A percentile compares a stretch with the other conserved stretches of the same genome.
Conservation (phyloP, 2,888 invertebrate genomes). For the Autographa pulchrina region DNA sequence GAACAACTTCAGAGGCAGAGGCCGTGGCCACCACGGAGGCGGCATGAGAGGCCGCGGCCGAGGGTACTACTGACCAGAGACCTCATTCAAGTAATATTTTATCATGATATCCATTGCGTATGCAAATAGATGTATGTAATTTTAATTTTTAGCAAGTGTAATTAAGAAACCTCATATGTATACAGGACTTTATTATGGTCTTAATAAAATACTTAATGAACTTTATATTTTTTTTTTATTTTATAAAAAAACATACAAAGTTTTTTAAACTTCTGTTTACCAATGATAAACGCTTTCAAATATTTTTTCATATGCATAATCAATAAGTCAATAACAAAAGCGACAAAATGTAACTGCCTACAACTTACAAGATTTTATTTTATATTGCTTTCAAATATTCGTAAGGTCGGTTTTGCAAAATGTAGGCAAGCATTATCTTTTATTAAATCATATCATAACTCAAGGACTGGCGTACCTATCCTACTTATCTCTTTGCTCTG, state of each 20-base stretch:
- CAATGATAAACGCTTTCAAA: not conserved
- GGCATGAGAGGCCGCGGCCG: slow-evolving; percentile 73
- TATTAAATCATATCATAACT: too few relatives aligned
- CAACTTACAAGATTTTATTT: too few relatives aligned
- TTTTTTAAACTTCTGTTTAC: not conserved
- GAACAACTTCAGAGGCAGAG: slow-evolving; percentile 65
- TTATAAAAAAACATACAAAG: not conserved
- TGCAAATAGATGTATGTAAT: slow-evolving; percentile 30
- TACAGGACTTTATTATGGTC: slow-evolving; percentile 1
- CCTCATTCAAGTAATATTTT: slow-evolving; percentile 16
- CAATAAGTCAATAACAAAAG: too few relatives aligned
- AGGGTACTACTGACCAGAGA: slow-evolving; percentile 48
- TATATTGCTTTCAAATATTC: too few relatives aligned
- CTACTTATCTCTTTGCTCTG: too few relatives aligned
- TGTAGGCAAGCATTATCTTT: too few relatives aligned
- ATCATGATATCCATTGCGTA: slow-evolving; percentile 18
- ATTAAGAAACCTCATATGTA: not conserved
- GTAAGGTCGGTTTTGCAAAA: too few relatives aligned
- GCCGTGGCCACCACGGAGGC: slow-evolving; percentile 65
- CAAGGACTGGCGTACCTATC: too few relatives aligned
- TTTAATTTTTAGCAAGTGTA: not conserved
- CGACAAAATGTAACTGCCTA: too few relatives aligned
- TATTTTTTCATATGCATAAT: too few relatives aligned
- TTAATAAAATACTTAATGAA: slow-evolving; percentile 3
- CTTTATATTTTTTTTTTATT: not conserved